Conservation (phyloP, 2,797 vertebrate genomes). For the Micrastur ruficollis region DNA sequence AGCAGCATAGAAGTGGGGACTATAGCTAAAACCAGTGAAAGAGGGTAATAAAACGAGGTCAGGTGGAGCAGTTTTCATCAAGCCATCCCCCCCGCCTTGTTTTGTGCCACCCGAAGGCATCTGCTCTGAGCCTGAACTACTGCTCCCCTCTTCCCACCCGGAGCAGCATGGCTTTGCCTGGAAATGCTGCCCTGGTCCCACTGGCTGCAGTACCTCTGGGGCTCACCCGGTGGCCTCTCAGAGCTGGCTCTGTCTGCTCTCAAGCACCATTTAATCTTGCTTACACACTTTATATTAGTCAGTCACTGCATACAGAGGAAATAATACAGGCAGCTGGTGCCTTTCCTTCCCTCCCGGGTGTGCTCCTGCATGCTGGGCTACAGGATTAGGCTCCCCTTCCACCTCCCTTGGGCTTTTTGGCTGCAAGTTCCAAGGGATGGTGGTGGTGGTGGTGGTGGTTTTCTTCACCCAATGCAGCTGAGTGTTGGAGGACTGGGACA, state of each 20-base stretch:
- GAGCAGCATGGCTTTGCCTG: neutral
- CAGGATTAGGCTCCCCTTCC: neutral
- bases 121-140: neutral
- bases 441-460: neutral
- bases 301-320: neutral
- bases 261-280: neutral
- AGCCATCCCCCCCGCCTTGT: neutral
- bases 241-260: neutral
- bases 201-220: accelerated
- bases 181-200: neutral
- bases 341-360: neutral
- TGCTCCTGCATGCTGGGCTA: accelerated
- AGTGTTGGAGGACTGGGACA: neutral
- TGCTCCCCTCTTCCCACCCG: neutral
- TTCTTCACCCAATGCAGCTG: accelerated
- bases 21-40: neutral
- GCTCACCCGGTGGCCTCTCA: accelerated
- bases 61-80: neutral
- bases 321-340: neutral
- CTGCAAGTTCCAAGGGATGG: neutral
- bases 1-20: neutral
- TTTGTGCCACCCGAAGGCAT: accelerated
- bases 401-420: neutral
- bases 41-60: neutral
- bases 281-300: neutral